These are phyloP conservation scores for Leucoraja erinaceus DNA, from an alignment of 2,113 vertebrate genomes.

Conservation along the genomic window DNA sequence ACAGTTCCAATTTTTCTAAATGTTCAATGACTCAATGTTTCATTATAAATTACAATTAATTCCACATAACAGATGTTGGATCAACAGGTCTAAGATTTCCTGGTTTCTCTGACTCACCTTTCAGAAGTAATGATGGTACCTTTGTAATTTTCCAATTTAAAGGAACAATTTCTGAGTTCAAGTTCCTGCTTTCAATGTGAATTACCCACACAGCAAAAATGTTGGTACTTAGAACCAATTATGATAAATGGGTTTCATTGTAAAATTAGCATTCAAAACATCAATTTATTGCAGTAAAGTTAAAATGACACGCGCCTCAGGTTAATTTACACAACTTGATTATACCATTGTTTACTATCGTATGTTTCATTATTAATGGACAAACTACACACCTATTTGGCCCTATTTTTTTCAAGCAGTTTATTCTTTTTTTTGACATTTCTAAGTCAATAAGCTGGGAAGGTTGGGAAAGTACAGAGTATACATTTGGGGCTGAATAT, in stretches of 20 bases:
- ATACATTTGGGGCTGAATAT: too few relatives aligned
- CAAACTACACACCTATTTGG: background rate
- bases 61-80: background rate
- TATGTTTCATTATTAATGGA: background rate
- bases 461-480: too few relatives aligned
- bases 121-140: background rate
- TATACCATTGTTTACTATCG: background rate
- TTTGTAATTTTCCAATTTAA: background rate
- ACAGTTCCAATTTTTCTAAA: background rate
- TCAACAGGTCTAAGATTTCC: background rate
- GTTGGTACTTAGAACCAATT: background rate
- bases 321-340: too few relatives aligned
- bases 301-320: background rate
- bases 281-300: background rate
- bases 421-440: too few relatives aligned
- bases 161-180: background rate
- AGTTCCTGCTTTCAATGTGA: background rate
- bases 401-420: background rate
- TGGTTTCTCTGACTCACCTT: background rate
- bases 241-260: background rate
- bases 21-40: background rate
- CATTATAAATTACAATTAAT: conserved; percentile 12
- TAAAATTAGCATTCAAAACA: background rate
- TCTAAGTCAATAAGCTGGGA: too few relatives aligned
- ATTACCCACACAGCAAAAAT: background rate